These are phyloP conservation scores for Limnothrissa miodon DNA, from an alignment of 2,113 vertebrate genomes.

Conservation along the genomic window DNA sequence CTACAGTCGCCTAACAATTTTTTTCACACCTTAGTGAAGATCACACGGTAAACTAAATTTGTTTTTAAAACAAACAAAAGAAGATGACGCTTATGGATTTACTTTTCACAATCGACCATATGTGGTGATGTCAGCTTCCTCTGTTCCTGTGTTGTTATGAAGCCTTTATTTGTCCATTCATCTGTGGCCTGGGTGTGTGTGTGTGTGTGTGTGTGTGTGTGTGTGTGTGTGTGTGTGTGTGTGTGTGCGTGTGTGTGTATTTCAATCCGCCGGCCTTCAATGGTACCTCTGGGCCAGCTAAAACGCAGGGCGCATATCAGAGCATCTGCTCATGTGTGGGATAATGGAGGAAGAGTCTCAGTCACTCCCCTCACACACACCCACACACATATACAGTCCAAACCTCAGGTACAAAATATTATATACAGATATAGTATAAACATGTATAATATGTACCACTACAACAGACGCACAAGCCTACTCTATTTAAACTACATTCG, in stretches of 20 bases:
- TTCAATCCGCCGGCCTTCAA: constrained; percentile 11
- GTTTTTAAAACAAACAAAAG: constrained; percentile 10
- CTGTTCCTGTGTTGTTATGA: constrained; percentile 44
- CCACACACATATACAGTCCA: background rate
- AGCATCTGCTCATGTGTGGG: constrained; percentile 35
- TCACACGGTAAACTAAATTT: constrained; percentile 16
- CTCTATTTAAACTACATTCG: background rate
- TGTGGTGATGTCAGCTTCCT: constrained; percentile 30
- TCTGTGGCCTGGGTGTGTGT: constrained; percentile 33
- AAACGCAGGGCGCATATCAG: constrained; percentile 34
- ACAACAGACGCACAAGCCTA: background rate
- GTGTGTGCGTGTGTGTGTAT: constrained; percentile 1
- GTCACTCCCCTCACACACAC: background rate
- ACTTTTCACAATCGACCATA: background rate
- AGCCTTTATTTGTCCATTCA: constrained; percentile 40
- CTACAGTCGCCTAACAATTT: constrained; percentile 25
- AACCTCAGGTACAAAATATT: background rate
- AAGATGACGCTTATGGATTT: background rate
- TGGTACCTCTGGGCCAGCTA: constrained; percentile 42
- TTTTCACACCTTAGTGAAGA: background rate
- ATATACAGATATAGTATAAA: background rate
- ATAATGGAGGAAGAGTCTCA: background rate
- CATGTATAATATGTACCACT: background rate
- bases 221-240: constrained; percentile 11
- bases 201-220: constrained; percentile 5